A percentile compares a stretch with the other conserved stretches of the same genome.
Conservation (phyloP, 2,113 vertebrate species). For the Haemorhous mexicanus region DNA sequence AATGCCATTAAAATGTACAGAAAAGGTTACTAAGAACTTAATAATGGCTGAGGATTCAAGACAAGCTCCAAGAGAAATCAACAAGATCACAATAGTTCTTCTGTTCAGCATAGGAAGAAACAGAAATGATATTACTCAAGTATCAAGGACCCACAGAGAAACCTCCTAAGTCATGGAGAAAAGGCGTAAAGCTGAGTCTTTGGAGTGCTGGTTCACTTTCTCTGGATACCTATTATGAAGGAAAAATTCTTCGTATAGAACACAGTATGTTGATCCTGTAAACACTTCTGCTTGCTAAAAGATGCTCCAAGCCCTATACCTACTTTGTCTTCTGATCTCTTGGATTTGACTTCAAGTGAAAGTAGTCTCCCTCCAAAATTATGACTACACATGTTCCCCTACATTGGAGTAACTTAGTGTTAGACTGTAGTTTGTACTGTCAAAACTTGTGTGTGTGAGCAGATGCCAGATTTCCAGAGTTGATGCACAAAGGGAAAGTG, state of each 20-base stretch:
- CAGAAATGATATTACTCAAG: neutral
- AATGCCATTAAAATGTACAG: neutral
- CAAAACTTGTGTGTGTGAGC: slow-evolving; percentile 40
- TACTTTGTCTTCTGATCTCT: neutral
- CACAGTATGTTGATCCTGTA: neutral
- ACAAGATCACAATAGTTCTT: neutral
- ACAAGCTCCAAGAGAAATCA: neutral
- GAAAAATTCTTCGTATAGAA: neutral
- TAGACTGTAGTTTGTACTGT: slow-evolving; percentile 50
- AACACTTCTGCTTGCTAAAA: neutral
- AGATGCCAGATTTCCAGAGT: slow-evolving; percentile 44
- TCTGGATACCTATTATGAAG: neutral
- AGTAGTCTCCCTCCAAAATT: neutral
- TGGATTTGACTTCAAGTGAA: neutral
- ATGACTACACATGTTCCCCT: neutral
- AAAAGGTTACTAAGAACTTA: neutral
- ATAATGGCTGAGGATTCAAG: neutral
- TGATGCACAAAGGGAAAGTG: slow-evolving; percentile 57
- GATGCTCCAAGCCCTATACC: neutral
- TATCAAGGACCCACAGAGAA: neutral
- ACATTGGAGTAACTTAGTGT: neutral
- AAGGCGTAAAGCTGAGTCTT: neutral
- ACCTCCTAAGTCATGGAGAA: neutral
- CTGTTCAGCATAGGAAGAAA: neutral
- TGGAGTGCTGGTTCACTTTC: neutral